A percentile compares a stretch with the other conserved stretches of the same genome.
Conservation (phyloP, 2,797 vertebrate species). For the Aphelocoma californica region DNA sequence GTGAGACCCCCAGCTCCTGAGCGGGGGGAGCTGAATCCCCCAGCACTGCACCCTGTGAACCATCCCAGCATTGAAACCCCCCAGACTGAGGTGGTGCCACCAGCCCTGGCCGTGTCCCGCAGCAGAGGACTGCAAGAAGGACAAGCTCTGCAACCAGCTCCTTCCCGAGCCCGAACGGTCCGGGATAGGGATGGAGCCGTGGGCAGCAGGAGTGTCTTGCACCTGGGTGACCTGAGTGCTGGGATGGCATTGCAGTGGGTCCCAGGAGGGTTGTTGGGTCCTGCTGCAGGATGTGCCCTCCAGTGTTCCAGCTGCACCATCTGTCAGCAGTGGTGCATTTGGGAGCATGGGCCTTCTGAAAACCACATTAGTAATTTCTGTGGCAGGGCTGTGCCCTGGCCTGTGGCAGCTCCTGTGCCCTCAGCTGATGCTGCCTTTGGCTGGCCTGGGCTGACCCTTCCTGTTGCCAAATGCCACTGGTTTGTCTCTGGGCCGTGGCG, state of each 20-base stretch:
- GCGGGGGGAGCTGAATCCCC: too few species aligned
- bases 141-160: too few species aligned
- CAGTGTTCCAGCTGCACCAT: not conserved
- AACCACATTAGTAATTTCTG: fast-evolving
- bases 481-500: fast-evolving
- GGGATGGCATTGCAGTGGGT: fast-evolving
- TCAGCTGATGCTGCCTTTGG: fast-evolving
- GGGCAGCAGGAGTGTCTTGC: not conserved
- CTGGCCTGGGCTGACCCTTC: not conserved
- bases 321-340: not conserved
- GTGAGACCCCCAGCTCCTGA: not conserved
- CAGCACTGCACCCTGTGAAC: not conserved
- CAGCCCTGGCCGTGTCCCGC: fast-evolving
- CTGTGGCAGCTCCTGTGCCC: not conserved
- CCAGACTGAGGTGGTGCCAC: fast-evolving
- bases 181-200: fast-evolving
- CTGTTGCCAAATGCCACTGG: fast-evolving
- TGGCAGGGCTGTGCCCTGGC: not conserved
- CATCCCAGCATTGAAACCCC: fast-evolving
- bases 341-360: not conserved
- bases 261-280: not conserved
- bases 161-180: fast-evolving
- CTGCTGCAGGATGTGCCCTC: not conserved
- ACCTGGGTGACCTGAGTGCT: not conserved
- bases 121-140: not conserved